Percentiles rank a stretch among this genome's conserved stretches.
Conservation (phyloP, 2,888 invertebrate species). For the Lasioglossum pauxillum region DNA sequence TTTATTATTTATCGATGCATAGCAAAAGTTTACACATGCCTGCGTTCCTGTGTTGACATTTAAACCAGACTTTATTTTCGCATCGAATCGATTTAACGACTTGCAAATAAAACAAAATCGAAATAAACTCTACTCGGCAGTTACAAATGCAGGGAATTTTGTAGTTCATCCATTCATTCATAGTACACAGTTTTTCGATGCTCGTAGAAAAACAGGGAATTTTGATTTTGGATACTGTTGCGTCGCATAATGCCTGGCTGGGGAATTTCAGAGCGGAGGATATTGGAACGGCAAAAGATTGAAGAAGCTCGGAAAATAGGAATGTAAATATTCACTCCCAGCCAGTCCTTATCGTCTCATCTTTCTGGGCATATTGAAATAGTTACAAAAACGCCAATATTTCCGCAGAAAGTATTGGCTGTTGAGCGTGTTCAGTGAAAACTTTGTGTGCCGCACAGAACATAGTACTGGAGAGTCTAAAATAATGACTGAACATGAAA, state of each 20-base stretch:
- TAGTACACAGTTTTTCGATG: background rate
- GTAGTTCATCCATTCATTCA: background rate
- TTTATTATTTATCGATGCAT: background rate
- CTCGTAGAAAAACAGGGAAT: background rate
- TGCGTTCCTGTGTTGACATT: background rate
- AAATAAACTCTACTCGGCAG: background rate
- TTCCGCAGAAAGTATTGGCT: background rate
- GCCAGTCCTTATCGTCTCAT: background rate
- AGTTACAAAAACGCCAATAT: background rate
- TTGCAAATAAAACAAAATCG: background rate
- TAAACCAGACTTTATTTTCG: background rate
- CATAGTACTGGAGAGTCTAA: background rate
- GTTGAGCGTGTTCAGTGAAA: background rate
- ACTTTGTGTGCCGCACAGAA: background rate
- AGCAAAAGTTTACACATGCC: background rate
- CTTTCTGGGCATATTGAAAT: background rate
- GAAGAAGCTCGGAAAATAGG: background rate
- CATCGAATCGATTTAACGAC: background rate
- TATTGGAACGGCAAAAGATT: background rate
- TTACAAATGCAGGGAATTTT: background rate
- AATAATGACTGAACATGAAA: background rate
- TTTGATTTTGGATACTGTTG: background rate
- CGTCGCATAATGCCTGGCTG: background rate
- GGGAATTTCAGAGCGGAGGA: background rate
- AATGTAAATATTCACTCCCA: background rate